Conservation (phyloP, 2,888 invertebrate genomes). For the Punctoribates punctum region DNA sequence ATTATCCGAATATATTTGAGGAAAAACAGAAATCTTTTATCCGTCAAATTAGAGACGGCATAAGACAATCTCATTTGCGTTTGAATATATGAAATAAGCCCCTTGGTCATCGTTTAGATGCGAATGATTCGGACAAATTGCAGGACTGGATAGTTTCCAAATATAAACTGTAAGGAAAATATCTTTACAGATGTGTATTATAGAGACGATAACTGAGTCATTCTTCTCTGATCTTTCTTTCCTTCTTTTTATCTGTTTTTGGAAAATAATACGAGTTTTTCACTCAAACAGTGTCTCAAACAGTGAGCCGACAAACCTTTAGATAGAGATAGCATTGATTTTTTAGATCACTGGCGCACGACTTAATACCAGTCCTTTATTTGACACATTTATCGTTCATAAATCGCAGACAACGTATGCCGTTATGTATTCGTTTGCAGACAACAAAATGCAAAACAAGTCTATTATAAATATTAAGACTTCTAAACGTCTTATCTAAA, state of each 20-base stretch:
- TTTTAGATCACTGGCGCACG: slow-evolving; percentile 22
- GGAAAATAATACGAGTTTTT: slow-evolving; percentile 1
- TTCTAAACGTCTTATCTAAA: too few relatives aligned
- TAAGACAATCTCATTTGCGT: too few relatives aligned
- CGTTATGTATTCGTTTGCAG: not conserved
- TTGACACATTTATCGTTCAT: slow-evolving; percentile 32
- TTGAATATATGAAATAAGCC: too few relatives aligned
- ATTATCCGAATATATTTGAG: not conserved
- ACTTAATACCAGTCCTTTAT: slow-evolving; percentile 23
- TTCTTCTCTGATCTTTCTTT: not conserved
- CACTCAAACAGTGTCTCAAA: not conserved
- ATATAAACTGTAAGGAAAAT: too few relatives aligned
- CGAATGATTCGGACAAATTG: too few relatives aligned
- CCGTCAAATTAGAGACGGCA: too few relatives aligned
- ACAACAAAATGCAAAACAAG: not conserved
- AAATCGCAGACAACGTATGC: not conserved
- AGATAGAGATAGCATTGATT: slow-evolving; percentile 35
- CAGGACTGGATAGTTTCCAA: too few relatives aligned
- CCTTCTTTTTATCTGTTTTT: not conserved
- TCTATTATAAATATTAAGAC: not conserved
- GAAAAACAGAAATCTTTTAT: not conserved
- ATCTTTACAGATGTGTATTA: too few relatives aligned
- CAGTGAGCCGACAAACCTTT: not conserved
- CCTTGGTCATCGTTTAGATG: too few relatives aligned
- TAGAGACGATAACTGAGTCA: not conserved